These are phyloP conservation scores for Cynopterus sphinx DNA, from an alignment of 2,797 vertebrate species.

Conservation along the genomic window DNA sequence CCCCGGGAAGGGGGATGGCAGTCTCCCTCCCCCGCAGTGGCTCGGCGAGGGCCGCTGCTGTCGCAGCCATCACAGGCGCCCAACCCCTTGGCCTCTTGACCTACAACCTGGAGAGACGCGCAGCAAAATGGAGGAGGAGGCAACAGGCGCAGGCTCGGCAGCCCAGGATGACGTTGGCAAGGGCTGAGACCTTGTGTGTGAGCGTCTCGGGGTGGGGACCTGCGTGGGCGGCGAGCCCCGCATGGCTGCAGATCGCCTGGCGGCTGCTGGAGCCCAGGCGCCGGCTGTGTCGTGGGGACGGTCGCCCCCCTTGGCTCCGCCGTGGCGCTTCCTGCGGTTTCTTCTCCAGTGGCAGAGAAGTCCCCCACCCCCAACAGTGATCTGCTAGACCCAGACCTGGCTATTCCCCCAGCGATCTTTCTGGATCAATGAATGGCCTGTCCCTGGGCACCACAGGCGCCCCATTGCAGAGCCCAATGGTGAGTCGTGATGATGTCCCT, in stretches of 20 bases:
- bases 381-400: constrained; percentile 89
- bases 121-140: constrained; percentile 97
- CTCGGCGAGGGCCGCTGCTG: constrained; percentile 91
- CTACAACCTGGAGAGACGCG: constrained; percentile 87
- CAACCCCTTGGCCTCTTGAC: constrained; percentile 93
- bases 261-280: constrained; percentile 96
- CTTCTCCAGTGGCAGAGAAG: constrained; percentile 88
- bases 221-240: constrained; percentile 73
- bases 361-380: constrained; percentile 85
- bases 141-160: constrained; percentile 94
- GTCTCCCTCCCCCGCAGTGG: constrained; percentile 93
- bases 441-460: constrained; percentile 90
- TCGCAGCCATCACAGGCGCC: constrained; percentile 93
- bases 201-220: too few relatives aligned
- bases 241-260: constrained; percentile 85
- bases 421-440: constrained; percentile 92
- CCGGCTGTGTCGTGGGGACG: constrained; percentile 94
- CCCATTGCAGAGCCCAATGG: constrained; percentile 90
- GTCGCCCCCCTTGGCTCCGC: constrained; percentile 93
- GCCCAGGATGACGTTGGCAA: constrained; percentile 92
- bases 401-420: constrained; percentile 90
- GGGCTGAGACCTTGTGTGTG: constrained; percentile 87
- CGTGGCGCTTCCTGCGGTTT: constrained; percentile 91
- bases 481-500: constrained; percentile 84
- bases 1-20: constrained; percentile 86